Evolutionary conservation across 2,888 invertebrate species (phyloP), one percentile per base, ranked within the genome.

Genomic region (Arge pagana): DNA sequence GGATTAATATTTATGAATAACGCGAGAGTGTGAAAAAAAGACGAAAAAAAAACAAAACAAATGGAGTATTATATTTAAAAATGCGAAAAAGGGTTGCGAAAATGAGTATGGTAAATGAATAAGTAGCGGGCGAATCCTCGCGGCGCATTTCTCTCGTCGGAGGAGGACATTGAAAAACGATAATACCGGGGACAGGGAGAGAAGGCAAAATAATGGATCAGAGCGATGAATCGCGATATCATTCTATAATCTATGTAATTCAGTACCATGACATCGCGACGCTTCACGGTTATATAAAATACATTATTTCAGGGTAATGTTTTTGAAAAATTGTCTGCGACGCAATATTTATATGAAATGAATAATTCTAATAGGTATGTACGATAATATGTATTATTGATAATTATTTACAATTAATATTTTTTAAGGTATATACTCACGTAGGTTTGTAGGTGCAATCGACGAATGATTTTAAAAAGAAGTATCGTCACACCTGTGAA

Each of bases 241-340:
- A n/a, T n/a, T n/a, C n/a, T n/a, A n/a, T n/a, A n/a, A n/a, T n/a
- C n/a, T n/a, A n/a, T n/a, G n/a, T n/a, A n/a, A n/a, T n/a, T n/a
- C n/a, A n/a, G 31, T 13, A 43, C 43, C 43, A 19, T 31, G 43
- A 43, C 43, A 31, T 43, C 6, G 23, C 11, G 23, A 19, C 28
- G 26, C 41, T 41, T 16, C 41, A 18, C 41, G 16, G 15, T 41
- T 26, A 4, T 28, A 41, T 36, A 30, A 54, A 63, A 61, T 64
- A 66, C 59, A 66, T 68, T 65, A 68, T 67, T 72, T 67, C 73
- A 73, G 73, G 72, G 72, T 72, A 72, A 68, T 64, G 51, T 59
- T 62, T 61, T 61, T 61, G 60, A 60, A 70, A 68, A 70, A 69
- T 71, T 66, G 64, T 72, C 66, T 66, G 66, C 64, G 67, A 64